Base-by-base conservation (phyloP, 2,888 invertebrate species). In the Drosophila kokeensis region DNA sequence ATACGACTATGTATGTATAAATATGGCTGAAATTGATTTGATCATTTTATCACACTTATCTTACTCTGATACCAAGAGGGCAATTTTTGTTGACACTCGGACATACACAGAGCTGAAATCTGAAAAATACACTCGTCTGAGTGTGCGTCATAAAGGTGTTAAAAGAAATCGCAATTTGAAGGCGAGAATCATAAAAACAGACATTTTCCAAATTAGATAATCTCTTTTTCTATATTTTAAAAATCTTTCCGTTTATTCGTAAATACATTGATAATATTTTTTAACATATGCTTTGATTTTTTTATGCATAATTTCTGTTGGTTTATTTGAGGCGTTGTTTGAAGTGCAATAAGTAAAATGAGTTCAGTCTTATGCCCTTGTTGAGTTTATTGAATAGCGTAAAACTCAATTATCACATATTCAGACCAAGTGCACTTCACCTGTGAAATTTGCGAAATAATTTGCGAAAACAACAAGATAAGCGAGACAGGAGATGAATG, bases 321-420 rank as follows among this genome's bases (percentile, higher is more conserved):
- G 21, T 50, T 21, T 61, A 50, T 65, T 59, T 40, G 34, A 4
- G 8, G 45, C 48, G 42, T 57, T 53, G 49, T 42, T 68, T 62
- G 53, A 34, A 36, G n/a, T 61, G 66, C 75, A 78, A 75, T 78
- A 69, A 66, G 64, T 58, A 27, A 45, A 55, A 70, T 50, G 29
- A 42, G n/a, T 27, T 30, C 55, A 40, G 40, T 38, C 5, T 27
- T 38, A n/a, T n/a, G 29, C 60, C 21, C 49, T 60, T 57, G 57
- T 42, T 61, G 40, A 57, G 65, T 74, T 59, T 72, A 80, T 73
- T 77, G 80, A 73, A 73, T 73, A 58, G 63, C 48, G 73, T 54
- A 73, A 82, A 83, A 80, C 87, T 73, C 82, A 87, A 87, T 82
- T 84, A 82, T 87, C 87, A 80, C 82, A 80, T 78, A 78, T 69